Evolutionary conservation across 2,888 invertebrate genomes (phyloP).

Genomic region (Metallyticus violacea): DNA sequence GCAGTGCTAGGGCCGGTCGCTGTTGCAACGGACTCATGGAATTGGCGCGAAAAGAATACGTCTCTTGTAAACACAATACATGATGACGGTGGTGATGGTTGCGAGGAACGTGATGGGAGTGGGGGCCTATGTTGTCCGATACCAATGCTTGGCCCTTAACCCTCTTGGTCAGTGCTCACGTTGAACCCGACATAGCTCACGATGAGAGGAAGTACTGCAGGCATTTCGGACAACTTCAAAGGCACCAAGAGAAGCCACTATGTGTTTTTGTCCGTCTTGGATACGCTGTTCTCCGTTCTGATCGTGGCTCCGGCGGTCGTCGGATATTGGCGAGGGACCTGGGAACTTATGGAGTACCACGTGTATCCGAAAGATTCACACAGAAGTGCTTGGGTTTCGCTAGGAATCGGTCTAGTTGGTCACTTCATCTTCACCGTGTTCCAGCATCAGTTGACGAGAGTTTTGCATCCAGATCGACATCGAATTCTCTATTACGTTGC

Average conservation of each 20-base stretch:
- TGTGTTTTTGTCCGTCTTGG: slow-evolving; percentile 63
- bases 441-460: slow-evolving; percentile 57
- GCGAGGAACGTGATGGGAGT: neutral
- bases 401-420: slow-evolving; percentile 66
- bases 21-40: neutral
- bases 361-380: slow-evolving; percentile 61
- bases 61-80: neutral
- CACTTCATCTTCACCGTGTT: slow-evolving; percentile 66
- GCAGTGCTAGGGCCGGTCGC: neutral
- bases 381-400: slow-evolving; percentile 64
- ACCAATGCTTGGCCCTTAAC: neutral
- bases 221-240: slow-evolving; percentile 60
- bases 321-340: slow-evolving; percentile 83
- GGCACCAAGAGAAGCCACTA: slow-evolving; percentile 52
- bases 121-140: neutral
- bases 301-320: slow-evolving; percentile 80
- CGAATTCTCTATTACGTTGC: slow-evolving; percentile 65
- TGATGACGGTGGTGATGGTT: neutral
- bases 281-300: slow-evolving; percentile 66
- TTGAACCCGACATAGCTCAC: neutral
- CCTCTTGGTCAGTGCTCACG: neutral
- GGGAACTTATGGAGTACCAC: slow-evolving; percentile 73
- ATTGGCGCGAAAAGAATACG: neutral
- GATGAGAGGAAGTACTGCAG: slow-evolving; percentile 66
- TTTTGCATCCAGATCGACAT: slow-evolving; percentile 65